Evolutionary conservation across 2,888 invertebrate genomes (phyloP), one percentile per base, ranked within the genome.

Genomic region (Serripes groenlandicus): DNA sequence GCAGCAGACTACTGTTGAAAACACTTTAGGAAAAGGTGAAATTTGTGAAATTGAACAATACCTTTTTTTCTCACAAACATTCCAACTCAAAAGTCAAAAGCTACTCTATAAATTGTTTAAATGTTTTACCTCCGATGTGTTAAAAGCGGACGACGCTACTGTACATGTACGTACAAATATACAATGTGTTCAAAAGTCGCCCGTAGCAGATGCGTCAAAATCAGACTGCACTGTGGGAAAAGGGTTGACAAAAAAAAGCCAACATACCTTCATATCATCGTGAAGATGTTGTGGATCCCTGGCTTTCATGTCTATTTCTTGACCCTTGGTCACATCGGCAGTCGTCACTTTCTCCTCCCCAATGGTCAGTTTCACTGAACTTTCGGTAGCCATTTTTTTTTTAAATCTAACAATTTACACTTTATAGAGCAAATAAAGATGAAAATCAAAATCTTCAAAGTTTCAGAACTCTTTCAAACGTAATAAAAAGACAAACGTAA

Each of bases 251-350:
- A n/a, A n/a, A n/a, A n/a, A n/a, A n/a, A 56, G n/a, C 3, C 28
- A 7, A 66, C 73, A 64, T 86, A 90, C 90, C 89, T 82, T 86
- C 28, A 88, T 71, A 28, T 87, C 80, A 32, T 88, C 87, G 56
- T 89, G 88, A 49, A 90, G 74, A 37, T 87, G 72, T 66, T 88
- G 74, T 0, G 90, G 90, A 49, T 90, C 90, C 30, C 90, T 64
- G 26, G 78, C 75, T 64, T 85, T 80, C 35, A 90, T 32, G 70
- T 87, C 87, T 15, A 89, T 75, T 32, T 81, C 81, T 35, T 83
- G 73, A 7, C 84, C 88, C 30, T 84, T 83, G 0, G 88, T 86
- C 1, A 87, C 86, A 42, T 88, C 88, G 18, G 58, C 74, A 1
- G 81, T 79, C 28, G 70, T 78, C 56, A 88, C 86, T 26, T 70